Percentiles rank a stretch among this genome's conserved stretches.
These are phyloP conservation scores for western clawed frog (Xenopus tropicalis) DNA, from an alignment of 2,113 vertebrate species.

Conservation along the genomic window DNA sequence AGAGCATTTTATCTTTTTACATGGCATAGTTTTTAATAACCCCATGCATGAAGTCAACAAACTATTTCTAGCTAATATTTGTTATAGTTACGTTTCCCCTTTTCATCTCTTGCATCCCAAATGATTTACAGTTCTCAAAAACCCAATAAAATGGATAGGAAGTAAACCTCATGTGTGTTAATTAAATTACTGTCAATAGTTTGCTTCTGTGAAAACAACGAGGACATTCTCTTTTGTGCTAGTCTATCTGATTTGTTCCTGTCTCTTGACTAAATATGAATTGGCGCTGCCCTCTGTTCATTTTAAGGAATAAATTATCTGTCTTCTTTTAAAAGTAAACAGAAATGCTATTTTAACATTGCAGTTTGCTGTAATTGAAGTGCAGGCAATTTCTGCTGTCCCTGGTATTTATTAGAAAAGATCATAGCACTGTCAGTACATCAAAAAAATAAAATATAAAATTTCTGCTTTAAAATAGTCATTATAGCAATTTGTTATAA, in stretches of 20 bases:
- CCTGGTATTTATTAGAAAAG: constrained; percentile 34
- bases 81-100: too few species aligned
- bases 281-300: not conserved
- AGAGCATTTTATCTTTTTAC: too few species aligned
- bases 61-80: too few species aligned
- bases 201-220: constrained; percentile 16
- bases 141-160: constrained; percentile 35
- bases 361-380: constrained; percentile 19
- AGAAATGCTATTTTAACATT: constrained; percentile 18
- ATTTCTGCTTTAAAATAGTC: constrained; percentile 37
- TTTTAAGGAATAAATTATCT: not conserved
- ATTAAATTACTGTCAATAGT: constrained; percentile 37
- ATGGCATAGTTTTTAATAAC: too few species aligned
- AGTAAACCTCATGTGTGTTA: constrained; percentile 33
- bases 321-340: constrained; percentile 13
- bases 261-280: not conserved
- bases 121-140: constrained; percentile 14
- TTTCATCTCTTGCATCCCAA: not conserved
- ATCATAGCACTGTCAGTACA: constrained; percentile 37
- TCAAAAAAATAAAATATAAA: constrained; percentile 29
- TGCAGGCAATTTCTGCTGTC: constrained; percentile 13
- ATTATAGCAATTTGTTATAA: constrained; percentile 44
- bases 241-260: too few species aligned
- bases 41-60: too few species aligned
- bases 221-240: constrained; percentile 2